Evolutionary conservation across 92 coral and sea anemone species (phyloP).

Genomic region (Diadumene lineata): DNA sequence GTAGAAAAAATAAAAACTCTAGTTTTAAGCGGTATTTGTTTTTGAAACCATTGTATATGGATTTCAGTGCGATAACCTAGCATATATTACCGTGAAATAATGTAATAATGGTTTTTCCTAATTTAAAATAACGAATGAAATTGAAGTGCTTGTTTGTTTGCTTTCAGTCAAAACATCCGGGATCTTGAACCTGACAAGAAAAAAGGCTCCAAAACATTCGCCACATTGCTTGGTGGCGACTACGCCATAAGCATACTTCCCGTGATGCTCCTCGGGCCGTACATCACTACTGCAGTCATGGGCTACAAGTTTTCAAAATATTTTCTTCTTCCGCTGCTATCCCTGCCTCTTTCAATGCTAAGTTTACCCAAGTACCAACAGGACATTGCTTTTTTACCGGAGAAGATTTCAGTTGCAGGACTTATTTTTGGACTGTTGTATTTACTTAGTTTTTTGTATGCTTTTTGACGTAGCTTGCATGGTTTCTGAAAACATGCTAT

Average conservation of each 20-base stretch:
- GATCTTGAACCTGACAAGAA: conserved; percentile 57
- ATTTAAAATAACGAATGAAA: neutral
- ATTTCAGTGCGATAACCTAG: too few relatives aligned
- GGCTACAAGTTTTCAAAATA: conserved; percentile 40
- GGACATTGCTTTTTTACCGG: conserved; percentile 54
- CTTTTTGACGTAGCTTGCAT: neutral
- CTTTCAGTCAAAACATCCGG: conserved; percentile 79
- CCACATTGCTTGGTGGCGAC: conserved; percentile 66
- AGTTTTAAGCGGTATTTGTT: too few relatives aligned
- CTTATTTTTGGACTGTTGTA: conserved; percentile 62
- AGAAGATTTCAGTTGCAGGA: conserved; percentile 48
- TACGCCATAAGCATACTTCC: conserved; percentile 56
- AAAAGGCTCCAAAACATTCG: conserved; percentile 67
- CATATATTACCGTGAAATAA: too few relatives aligned
- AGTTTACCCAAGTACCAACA: conserved; percentile 49
- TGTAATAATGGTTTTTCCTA: too few relatives aligned
- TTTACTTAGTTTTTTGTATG: conserved; percentile 47
- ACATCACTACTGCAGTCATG: conserved; percentile 43
- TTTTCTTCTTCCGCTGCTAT: conserved; percentile 54
- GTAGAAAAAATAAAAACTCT: too few relatives aligned
- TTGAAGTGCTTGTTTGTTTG: neutral
- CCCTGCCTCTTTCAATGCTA: conserved; percentile 66
- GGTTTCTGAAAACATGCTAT: too few relatives aligned
- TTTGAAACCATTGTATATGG: too few relatives aligned
- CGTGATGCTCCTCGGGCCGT: conserved; percentile 65